Percentiles rank a stretch among this genome's conserved stretches.
Conservation (phyloP, 2,888 invertebrate genomes). For the Eilema caniola region DNA sequence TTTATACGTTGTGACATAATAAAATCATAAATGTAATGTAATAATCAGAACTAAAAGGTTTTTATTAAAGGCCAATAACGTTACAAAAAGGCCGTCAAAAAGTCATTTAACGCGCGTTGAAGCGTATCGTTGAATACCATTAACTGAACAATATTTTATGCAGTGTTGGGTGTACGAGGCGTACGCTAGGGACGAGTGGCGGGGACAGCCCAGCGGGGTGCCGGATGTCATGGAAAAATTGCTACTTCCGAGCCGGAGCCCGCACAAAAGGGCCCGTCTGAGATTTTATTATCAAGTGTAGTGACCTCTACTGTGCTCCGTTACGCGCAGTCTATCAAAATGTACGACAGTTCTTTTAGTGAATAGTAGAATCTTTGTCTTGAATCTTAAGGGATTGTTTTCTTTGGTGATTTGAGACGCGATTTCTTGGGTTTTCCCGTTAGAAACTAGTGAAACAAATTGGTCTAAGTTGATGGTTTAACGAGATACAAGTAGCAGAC, state of each 20-base stretch:
- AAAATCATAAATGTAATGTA: not conserved
- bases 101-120: constrained; percentile 62
- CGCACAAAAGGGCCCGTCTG: constrained; percentile 74
- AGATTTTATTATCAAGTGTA: constrained; percentile 77
- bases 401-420: constrained; percentile 24
- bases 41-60: constrained; percentile 11
- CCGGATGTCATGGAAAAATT: constrained; percentile 83
- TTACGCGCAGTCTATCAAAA: constrained; percentile 69
- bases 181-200: constrained; percentile 55
- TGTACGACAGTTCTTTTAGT: constrained; percentile 61
- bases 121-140: constrained; percentile 66
- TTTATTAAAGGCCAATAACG: constrained; percentile 41
- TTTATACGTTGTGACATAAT: not conserved
- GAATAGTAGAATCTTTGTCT: constrained; percentile 39
- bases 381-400: constrained; percentile 31
- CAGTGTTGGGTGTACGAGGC: constrained; percentile 53
- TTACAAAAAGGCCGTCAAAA: constrained; percentile 48
- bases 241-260: constrained; percentile 77
- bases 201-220: constrained; percentile 74
- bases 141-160: constrained; percentile 68
- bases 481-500: not conserved
- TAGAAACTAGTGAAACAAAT: not conserved
- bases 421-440: not conserved
- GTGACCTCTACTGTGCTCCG: constrained; percentile 67
- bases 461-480: not conserved